Percentiles rank a stretch among this genome's conserved stretches.
These are phyloP conservation scores for Pelusios castaneus DNA, from an alignment of 2,113 vertebrate species.

Conservation along the genomic window DNA sequence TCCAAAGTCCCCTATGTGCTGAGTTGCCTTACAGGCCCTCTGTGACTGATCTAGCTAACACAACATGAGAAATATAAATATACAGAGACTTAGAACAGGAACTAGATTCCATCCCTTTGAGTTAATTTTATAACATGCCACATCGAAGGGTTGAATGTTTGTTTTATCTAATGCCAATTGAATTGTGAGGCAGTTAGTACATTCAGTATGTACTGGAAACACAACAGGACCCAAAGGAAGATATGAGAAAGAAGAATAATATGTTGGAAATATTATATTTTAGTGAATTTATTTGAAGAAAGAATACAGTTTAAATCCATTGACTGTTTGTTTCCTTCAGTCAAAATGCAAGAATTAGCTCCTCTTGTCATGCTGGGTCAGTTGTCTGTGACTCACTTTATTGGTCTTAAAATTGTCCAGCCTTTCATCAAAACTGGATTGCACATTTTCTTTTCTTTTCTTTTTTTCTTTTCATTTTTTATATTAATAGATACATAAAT, in stretches of 20 bases:
- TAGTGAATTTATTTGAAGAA: neutral
- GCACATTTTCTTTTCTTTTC: slow-evolving; percentile 55
- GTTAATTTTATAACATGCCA: slow-evolving; percentile 67
- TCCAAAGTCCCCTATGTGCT: slow-evolving; percentile 66
- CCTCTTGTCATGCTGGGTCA: slow-evolving; percentile 69
- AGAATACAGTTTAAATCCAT: slow-evolving; percentile 55
- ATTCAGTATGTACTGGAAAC: slow-evolving; percentile 37
- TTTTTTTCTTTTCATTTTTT: neutral
- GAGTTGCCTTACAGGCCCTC: slow-evolving; percentile 70
- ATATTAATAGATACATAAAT: slow-evolving; percentile 53
- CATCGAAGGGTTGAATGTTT: slow-evolving; percentile 53
- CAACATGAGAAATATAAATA: slow-evolving; percentile 75
- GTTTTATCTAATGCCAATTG: slow-evolving; percentile 26
- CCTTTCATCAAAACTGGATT: slow-evolving; percentile 62
- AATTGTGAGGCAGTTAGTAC: slow-evolving; percentile 44
- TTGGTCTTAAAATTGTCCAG: slow-evolving; percentile 59
- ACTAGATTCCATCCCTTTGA: slow-evolving; percentile 69
- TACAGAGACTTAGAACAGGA: slow-evolving; percentile 69
- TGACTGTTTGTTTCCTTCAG: slow-evolving; percentile 40
- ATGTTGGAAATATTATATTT: slow-evolving; percentile 50
- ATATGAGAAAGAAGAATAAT: neutral
- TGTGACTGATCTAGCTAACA: slow-evolving; percentile 70
- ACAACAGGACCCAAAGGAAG: slow-evolving; percentile 26
- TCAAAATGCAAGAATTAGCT: slow-evolving; percentile 64
- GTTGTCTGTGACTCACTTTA: slow-evolving; percentile 63